Conservation (phyloP, 2,113 vertebrate genomes). For the Mesoclemmys tuberculata region DNA sequence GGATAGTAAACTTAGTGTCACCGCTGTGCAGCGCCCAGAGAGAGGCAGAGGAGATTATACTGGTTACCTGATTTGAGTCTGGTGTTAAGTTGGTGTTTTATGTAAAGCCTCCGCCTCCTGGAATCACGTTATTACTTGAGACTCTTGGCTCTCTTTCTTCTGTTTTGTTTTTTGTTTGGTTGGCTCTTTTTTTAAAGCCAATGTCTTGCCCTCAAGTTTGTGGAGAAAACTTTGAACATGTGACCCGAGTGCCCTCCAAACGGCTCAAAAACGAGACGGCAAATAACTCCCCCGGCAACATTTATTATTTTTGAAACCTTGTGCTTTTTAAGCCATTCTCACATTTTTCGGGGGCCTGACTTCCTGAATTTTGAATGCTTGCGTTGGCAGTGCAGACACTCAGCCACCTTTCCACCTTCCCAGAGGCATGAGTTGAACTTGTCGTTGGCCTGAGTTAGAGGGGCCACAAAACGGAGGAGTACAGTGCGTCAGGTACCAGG, state of each 20-base stretch:
- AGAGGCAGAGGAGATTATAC: neutral
- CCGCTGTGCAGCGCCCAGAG: neutral
- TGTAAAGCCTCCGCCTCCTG: neutral
- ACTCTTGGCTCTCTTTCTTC: neutral
- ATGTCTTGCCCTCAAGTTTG: rapidly evolving
- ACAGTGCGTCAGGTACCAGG: neutral
- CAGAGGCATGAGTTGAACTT: neutral
- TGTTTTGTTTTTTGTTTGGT: neutral
- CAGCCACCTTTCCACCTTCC: neutral
- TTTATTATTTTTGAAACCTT: neutral
- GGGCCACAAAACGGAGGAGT: neutral
- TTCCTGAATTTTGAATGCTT: neutral
- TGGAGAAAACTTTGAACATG: neutral
- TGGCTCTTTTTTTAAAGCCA: neutral
- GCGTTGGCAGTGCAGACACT: neutral
- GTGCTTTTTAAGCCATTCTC: neutral
- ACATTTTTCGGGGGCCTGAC: neutral
- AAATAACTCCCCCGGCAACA: neutral
- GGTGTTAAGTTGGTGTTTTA: neutral
- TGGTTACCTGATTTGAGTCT: neutral
- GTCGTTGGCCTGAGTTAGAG: neutral
- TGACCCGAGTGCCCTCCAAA: rapidly evolving
- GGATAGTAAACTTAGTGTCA: neutral
- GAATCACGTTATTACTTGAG: neutral
- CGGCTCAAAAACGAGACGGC: neutral